These are phyloP conservation scores for Cephalopterus ornatus DNA, from an alignment of 2,113 vertebrate species.

Conservation along the genomic window DNA sequence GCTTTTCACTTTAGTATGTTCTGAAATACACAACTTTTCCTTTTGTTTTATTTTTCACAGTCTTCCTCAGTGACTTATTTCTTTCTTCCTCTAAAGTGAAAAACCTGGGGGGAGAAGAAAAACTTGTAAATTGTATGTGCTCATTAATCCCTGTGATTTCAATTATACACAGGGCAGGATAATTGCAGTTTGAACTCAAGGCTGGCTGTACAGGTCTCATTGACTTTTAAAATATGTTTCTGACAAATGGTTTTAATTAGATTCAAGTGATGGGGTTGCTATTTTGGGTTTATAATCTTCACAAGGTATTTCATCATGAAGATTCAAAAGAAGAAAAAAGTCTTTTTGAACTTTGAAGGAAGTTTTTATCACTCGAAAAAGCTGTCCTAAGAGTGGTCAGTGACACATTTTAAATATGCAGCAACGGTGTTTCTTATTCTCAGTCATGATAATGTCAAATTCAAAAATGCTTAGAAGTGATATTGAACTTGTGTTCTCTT, in stretches of 20 bases:
- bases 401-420: background rate
- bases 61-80: background rate
- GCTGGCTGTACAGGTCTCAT: slow-evolving; percentile 2
- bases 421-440: background rate
- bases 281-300: slow-evolving; percentile 2
- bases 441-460: background rate
- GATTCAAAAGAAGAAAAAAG: background rate
- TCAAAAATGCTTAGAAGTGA: background rate
- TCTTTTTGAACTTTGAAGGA: background rate
- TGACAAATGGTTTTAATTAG: slow-evolving; percentile 55
- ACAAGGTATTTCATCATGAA: background rate
- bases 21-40: background rate
- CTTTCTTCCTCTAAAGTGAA: slow-evolving; percentile 3
- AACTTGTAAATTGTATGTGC: background rate
- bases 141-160: slow-evolving; percentile 40
- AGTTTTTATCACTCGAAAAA: background rate
- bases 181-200: slow-evolving; percentile 40
- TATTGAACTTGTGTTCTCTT: slow-evolving; percentile 1
- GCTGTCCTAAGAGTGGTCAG: background rate
- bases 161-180: slow-evolving; percentile 6
- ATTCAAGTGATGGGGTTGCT: slow-evolving; percentile 5
- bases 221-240: slow-evolving; percentile 51
- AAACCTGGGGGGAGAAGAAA: background rate
- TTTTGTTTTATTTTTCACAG: background rate
- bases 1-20: background rate